phyloP scores from a whole-genome alignment of 1,140 invertebrate species.

The Megathymus violae region DNA sequence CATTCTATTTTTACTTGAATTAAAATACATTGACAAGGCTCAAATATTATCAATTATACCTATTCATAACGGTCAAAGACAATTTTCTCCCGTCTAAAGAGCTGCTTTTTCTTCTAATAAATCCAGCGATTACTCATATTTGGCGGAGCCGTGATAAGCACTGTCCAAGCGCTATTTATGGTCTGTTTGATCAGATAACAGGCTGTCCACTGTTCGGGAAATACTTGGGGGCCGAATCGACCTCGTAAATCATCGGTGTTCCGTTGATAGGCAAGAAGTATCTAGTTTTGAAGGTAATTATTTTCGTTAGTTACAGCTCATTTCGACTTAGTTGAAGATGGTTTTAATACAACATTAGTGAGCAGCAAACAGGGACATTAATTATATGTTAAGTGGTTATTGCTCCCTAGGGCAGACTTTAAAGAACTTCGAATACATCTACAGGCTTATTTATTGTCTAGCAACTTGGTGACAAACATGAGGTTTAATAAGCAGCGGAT shows the following conservation, averaged over 20 bases:
- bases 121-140: conserved; percentile 64
- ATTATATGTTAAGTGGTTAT: too few species aligned
- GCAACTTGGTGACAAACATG: too few species aligned
- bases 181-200: conserved; percentile 71
- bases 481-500: too few species aligned
- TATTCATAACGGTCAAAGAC: conserved; percentile 27
- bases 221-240: conserved; percentile 66
- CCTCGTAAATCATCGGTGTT: conserved; percentile 66
- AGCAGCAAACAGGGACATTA: too few species aligned
- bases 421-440: too few species aligned
- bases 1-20: too few species aligned
- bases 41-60: conserved; percentile 21
- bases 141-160: conserved; percentile 70
- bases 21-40: too few species aligned
- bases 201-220: conserved; percentile 66
- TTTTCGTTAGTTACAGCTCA: conserved; percentile 15
- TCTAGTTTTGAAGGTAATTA: conserved; percentile 23
- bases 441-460: too few species aligned
- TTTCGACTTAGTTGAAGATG: too few species aligned
- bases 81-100: conserved; percentile 37
- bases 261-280: conserved; percentile 45
- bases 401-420: too few species aligned
- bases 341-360: too few species aligned
- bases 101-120: conserved; percentile 53
- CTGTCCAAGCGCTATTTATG: conserved; percentile 73